Evolutionary conservation across 2,797 vertebrate genomes (phyloP).

Genomic region (Monodelphis domestica): DNA sequence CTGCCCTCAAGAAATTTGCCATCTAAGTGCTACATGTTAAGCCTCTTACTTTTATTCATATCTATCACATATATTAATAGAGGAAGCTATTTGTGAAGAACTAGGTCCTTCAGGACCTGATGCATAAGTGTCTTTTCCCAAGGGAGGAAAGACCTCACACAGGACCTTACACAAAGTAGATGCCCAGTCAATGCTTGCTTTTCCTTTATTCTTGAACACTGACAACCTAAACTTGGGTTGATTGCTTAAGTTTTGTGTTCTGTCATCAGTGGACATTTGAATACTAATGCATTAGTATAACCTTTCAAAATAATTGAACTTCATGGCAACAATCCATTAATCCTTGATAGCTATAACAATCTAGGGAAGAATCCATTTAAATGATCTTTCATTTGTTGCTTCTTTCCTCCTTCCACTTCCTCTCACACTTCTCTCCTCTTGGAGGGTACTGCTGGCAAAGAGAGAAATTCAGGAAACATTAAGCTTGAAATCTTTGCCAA

Average conservation of each 20-base stretch:
- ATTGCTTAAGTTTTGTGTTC: neutral
- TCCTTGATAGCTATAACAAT: neutral
- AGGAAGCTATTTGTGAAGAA: neutral
- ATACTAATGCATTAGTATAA: neutral
- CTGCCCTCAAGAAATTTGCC: neutral
- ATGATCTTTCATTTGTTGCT: constrained; percentile 24
- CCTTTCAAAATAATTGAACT: constrained; percentile 3
- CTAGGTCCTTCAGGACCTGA: neutral
- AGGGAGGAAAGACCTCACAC: neutral
- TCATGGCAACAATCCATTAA: constrained; percentile 12
- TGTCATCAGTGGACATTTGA: neutral
- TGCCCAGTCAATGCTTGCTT: neutral
- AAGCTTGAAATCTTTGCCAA: constrained; percentile 51
- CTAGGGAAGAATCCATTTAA: neutral
- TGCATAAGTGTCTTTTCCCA: neutral
- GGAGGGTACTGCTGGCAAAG: neutral
- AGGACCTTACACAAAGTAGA: neutral
- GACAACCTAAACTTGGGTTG: neutral
- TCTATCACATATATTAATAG: neutral
- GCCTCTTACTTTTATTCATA: neutral
- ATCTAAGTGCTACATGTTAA: neutral
- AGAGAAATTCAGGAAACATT: constrained; percentile 56
- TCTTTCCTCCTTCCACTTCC: neutral
- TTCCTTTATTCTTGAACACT: neutral
- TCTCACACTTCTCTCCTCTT: neutral